Evolutionary conservation across 2,113 vertebrate genomes (phyloP).

Genomic region (Cynoglossus semilaevis): DNA sequence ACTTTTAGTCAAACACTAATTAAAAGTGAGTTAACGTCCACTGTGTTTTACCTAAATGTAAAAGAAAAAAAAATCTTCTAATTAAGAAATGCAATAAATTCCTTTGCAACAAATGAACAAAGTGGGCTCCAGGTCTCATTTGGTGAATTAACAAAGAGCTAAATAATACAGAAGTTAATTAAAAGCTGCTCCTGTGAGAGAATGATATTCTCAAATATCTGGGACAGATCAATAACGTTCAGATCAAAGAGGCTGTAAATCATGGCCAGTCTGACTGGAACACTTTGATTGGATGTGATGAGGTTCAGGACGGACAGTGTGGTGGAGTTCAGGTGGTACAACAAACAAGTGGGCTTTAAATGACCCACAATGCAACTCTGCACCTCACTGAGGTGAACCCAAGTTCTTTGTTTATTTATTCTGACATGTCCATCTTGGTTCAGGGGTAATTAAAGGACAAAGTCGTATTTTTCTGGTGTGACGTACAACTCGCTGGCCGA

Average conservation of each 20-base stretch:
- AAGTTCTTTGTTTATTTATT: constrained; percentile 1
- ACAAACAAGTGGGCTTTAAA: constrained; percentile 16
- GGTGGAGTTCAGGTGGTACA: constrained; percentile 15
- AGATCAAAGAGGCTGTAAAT: background rate
- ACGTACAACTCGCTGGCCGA: too few species aligned
- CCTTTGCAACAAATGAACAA: background rate
- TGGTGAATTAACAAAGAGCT: background rate
- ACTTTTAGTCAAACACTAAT: too few species aligned
- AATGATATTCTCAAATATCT: background rate
- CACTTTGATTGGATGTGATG: constrained; percentile 5
- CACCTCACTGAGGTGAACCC: constrained; percentile 32
- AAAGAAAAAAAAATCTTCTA: too few species aligned
- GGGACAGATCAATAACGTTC: background rate
- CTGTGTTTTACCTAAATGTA: too few species aligned
- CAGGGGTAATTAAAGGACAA: too few species aligned
- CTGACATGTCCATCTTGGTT: too few species aligned
- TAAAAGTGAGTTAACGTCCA: too few species aligned
- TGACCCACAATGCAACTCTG: constrained; percentile 3
- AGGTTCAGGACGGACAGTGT: constrained; percentile 15
- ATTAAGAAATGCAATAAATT: background rate
- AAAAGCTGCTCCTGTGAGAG: background rate
- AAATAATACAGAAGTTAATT: background rate
- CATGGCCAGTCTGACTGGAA: background rate
- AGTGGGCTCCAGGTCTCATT: background rate
- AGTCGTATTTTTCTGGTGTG: too few species aligned